Evolutionary conservation across 2,113 vertebrate species (phyloP).

Genomic region (Myocastor coypus): DNA sequence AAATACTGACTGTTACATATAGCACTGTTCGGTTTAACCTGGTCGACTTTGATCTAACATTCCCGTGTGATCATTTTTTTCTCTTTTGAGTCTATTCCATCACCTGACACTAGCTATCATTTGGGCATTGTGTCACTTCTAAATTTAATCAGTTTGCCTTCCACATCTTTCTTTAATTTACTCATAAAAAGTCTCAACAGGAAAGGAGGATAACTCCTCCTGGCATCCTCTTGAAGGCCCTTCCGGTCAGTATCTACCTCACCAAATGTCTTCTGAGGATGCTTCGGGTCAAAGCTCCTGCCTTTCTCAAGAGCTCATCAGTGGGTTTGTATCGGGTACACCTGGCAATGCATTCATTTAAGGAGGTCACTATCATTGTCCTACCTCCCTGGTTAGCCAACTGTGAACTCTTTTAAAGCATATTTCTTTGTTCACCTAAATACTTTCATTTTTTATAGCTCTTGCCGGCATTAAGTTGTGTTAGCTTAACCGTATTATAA

Average conservation of each 20-base stretch:
- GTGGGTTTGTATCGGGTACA: neutral
- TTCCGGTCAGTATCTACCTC: neutral
- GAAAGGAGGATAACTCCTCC: neutral
- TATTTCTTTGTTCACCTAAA: neutral
- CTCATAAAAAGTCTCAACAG: constrained; percentile 12
- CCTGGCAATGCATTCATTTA: neutral
- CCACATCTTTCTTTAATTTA: neutral
- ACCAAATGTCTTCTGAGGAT: neutral
- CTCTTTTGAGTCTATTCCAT: neutral
- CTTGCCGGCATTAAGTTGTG: neutral
- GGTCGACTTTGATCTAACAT: neutral
- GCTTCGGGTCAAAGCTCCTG: neutral
- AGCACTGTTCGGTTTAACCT: constrained; percentile 45
- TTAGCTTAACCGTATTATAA: neutral
- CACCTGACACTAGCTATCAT: neutral
- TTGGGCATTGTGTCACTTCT: neutral
- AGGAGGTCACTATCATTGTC: neutral
- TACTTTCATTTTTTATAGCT: neutral
- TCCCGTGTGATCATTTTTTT: neutral
- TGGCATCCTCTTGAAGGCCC: neutral
- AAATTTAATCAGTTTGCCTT: neutral
- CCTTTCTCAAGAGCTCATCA: neutral
- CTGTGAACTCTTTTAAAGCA: neutral
- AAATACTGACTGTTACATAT: constrained; percentile 23
- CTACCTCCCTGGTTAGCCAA: neutral